phyloP scores from a whole-genome alignment of 2,888 invertebrate species.

The Heliconius sara region DNA sequence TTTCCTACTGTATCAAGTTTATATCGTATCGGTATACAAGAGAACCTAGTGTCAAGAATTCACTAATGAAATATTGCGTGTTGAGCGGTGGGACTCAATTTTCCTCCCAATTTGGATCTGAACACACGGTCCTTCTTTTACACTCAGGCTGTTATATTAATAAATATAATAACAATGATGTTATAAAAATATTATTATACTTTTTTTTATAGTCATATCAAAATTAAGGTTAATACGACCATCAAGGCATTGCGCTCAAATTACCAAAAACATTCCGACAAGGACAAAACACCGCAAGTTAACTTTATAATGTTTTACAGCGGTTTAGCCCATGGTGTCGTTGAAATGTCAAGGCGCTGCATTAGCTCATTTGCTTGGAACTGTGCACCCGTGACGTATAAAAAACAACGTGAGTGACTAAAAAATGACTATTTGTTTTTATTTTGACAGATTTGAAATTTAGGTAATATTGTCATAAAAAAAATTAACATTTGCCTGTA shows the following conservation, averaged over 20 bases:
- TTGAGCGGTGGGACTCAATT: no score
- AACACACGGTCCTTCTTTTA: not conserved
- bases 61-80: no score
- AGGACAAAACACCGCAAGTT: conserved; percentile 2
- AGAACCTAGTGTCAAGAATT: no score
- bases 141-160: not conserved
- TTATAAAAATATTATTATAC: not conserved
- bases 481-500: no score
- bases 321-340: not conserved
- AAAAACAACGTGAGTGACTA: not conserved
- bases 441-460: no score
- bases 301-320: conserved; percentile 3
- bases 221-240: conserved; percentile 2
- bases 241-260: not conserved
- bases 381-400: conserved; percentile 1
- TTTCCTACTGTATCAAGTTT: no score
- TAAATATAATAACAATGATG: not conserved
- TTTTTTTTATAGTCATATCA: not conserved
- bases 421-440: not conserved
- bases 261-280: not conserved
- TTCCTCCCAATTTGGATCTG: not conserved
- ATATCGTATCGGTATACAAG: no score
- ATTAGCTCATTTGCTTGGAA: conserved; percentile 16
- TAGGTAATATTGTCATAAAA: no score
- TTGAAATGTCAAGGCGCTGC: conserved; percentile 19